phyloP scores from a whole-genome alignment of 2,888 invertebrate genomes.

The Periphyllus acericola region DNA sequence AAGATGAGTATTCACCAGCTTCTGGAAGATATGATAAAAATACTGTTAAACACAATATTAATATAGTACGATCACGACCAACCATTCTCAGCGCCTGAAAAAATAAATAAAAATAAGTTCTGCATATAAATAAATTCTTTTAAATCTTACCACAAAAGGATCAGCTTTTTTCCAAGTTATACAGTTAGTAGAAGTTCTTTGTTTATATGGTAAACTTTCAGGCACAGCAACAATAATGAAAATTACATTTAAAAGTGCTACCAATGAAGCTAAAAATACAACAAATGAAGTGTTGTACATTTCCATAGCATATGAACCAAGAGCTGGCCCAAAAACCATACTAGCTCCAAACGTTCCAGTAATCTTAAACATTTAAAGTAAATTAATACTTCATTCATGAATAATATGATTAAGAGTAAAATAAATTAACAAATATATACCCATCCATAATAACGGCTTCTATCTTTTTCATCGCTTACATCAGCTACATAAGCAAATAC shows the following conservation, averaged over 20 bases:
- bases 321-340: conserved; percentile 96
- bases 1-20: conserved; percentile 98
- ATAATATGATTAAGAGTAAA: conserved; percentile 9
- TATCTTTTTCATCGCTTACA: conserved; percentile 95
- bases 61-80: conserved; percentile 93
- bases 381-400: conserved; percentile 2
- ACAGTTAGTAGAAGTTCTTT: conserved; percentile 80
- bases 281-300: conserved; percentile 86
- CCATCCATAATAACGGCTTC: conserved; percentile 94
- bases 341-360: conserved; percentile 99
- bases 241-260: conserved; percentile 95
- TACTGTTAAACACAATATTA: conserved; percentile 96
- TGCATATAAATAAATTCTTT: background rate
- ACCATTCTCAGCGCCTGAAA: conserved; percentile 83
- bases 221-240: conserved; percentile 98
- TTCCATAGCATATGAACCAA: conserved; percentile 90
- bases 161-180: conserved; percentile 98
- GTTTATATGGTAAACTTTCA: conserved; percentile 96
- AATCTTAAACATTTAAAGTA: conserved; percentile 68
- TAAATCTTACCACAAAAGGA: conserved; percentile 83
- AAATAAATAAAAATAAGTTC: conserved; percentile 58
- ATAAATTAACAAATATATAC: conserved; percentile 69
- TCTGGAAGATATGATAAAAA: conserved; percentile 98
- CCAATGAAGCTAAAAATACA: conserved; percentile 93
- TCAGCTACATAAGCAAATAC: conserved; percentile 99